Evolutionary conservation across 2,888 invertebrate genomes (phyloP).

Genomic region (Eupithecia tripunctaria): DNA sequence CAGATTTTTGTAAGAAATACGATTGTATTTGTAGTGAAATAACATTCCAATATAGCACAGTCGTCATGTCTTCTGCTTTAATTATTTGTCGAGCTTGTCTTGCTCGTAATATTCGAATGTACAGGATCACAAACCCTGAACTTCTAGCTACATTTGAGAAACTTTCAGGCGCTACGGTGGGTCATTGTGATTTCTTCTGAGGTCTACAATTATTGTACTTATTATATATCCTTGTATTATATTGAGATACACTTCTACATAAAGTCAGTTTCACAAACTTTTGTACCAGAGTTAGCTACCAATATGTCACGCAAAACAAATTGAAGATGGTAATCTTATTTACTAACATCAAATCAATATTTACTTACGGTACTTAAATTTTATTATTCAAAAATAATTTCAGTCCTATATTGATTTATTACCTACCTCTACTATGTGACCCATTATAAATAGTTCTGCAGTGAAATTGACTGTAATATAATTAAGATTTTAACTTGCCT

Average conservation of each 20-base stretch:
- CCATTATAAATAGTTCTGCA: too few relatives aligned
- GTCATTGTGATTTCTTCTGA: slow-evolving; percentile 1
- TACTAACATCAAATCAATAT: too few relatives aligned
- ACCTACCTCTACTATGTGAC: too few relatives aligned
- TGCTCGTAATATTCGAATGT: slow-evolving; percentile 24
- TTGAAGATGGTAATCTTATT: not conserved
- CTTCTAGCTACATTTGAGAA: slow-evolving; percentile 26
- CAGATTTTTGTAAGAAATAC: too few relatives aligned
- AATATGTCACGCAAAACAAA: not conserved
- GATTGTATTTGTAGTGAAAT: not conserved
- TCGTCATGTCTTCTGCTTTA: slow-evolving; percentile 16
- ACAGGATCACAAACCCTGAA: slow-evolving; percentile 22
- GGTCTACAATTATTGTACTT: too few relatives aligned
- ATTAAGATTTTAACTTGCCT: too few relatives aligned
- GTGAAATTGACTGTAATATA: too few relatives aligned
- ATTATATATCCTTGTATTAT: too few relatives aligned
- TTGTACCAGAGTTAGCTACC: not conserved
- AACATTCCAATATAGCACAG: not conserved
- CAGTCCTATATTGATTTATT: not conserved
- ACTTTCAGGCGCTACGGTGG: slow-evolving; percentile 19
- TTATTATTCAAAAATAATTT: not conserved
- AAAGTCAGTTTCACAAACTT: not conserved
- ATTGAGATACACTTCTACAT: not conserved
- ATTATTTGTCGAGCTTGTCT: slow-evolving; percentile 28
- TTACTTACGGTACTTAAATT: not conserved